phyloP scores from a whole-genome alignment of 2,797 vertebrate species.

The Muraenolepis orangiensis region DNA sequence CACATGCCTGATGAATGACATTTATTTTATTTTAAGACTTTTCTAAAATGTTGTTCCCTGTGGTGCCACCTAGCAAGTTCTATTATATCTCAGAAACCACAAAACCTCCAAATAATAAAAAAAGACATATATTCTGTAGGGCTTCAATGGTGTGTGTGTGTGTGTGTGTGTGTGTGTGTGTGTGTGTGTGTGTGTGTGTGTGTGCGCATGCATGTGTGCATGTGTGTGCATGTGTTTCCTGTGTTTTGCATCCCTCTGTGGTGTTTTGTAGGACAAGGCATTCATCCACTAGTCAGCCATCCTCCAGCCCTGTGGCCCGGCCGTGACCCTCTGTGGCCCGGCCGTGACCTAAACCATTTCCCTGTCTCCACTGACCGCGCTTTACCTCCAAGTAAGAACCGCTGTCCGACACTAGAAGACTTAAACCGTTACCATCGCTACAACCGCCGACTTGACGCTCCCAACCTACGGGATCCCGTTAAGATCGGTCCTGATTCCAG shows the following conservation, averaged over 20 bases:
- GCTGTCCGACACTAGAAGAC: no score
- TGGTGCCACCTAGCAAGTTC: not conserved
- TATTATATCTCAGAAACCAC: not conserved
- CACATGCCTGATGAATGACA: no score
- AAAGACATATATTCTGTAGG: not conserved
- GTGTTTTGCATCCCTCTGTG: constrained; percentile 55
- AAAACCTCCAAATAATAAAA: not conserved
- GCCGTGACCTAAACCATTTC: constrained; percentile 88
- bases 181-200: not conserved
- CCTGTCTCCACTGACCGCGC: constrained; percentile 90
- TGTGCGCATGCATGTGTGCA: not conserved
- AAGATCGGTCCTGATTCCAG: no score
- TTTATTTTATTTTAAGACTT: no score
- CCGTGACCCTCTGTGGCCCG: constrained; percentile 85
- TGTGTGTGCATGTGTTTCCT: not conserved
- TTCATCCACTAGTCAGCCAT: constrained; percentile 82
- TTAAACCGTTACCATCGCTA: no score
- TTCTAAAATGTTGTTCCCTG: no score
- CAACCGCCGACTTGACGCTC: no score
- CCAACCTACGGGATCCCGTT: no score
- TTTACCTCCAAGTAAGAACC: constrained; percentile 98
- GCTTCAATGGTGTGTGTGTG: not conserved
- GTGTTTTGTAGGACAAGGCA: constrained; percentile 85
- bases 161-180: not conserved
- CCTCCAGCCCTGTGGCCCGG: constrained; percentile 88